phyloP scores from a whole-genome alignment of 2,113 vertebrate genomes.

The Amblyopsis rosae region DNA sequence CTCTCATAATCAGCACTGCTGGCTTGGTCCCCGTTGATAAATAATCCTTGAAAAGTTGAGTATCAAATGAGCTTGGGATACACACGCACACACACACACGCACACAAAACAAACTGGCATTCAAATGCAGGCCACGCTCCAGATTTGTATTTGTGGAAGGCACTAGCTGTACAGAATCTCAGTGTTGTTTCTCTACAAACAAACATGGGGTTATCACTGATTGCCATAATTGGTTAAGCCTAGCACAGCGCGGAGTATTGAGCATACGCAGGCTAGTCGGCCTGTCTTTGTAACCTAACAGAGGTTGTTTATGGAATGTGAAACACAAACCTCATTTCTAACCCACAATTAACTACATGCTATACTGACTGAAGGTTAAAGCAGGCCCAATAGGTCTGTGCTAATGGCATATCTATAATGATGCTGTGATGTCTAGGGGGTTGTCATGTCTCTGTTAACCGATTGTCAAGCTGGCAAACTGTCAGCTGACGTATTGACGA shows the following conservation, averaged over 20 bases:
- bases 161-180: too few species aligned
- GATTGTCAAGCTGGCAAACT: conserved; percentile 26
- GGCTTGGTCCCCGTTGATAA: neutral
- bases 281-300: conserved; percentile 8
- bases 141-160: too few species aligned
- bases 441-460: conserved; percentile 28
- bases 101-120: too few species aligned
- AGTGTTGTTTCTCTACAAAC: conserved; percentile 3
- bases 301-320: conserved; percentile 14
- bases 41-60: too few species aligned
- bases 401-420: conserved; percentile 37
- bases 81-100: too few species aligned
- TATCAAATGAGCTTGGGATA: too few species aligned
- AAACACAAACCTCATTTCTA: conserved; percentile 14
- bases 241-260: conserved; percentile 8
- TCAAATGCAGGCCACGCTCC: too few species aligned
- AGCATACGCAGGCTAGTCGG: conserved; percentile 21
- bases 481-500: conserved; percentile 19
- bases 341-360: conserved; percentile 13
- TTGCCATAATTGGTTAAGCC: conserved; percentile 27
- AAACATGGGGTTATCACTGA: conserved; percentile 15
- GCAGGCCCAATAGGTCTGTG: conserved; percentile 18
- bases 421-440: conserved; percentile 17
- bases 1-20: conserved; percentile 35
- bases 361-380: conserved; percentile 16